phyloP scores from a whole-genome alignment of 2,888 invertebrate species.

The Tethea ocularis region DNA sequence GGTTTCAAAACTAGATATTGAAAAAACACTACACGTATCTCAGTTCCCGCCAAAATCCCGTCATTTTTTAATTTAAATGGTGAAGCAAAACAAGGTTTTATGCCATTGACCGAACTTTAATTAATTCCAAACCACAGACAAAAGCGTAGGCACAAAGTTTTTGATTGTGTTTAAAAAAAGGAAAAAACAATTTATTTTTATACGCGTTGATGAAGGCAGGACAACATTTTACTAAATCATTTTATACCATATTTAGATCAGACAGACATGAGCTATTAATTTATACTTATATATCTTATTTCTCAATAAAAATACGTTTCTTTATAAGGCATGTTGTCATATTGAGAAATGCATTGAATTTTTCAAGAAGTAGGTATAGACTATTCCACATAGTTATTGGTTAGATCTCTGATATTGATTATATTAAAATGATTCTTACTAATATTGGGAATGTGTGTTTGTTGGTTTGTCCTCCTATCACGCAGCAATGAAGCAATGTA shows the following conservation, averaged over 20 bases:
- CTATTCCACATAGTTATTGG: no score
- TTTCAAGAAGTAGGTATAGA: no score
- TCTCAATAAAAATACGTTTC: neutral
- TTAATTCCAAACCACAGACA: neutral
- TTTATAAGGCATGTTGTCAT: neutral
- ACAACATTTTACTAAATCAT: neutral
- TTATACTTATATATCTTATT: neutral
- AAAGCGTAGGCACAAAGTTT: neutral
- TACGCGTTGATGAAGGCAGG: neutral
- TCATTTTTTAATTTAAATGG: no score
- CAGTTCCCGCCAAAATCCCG: no score
- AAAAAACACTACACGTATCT: no score
- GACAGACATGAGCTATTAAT: neutral
- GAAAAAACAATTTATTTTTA: neutral
- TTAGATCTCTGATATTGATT: no score
- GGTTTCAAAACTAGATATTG: no score
- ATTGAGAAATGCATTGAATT: neutral
- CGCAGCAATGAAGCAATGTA: no score
- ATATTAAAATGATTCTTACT: no score
- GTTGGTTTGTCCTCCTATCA: no score
- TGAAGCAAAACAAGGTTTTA: no score
- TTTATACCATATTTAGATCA: neutral
- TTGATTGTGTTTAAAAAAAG: neutral
- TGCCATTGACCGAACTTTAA: neutral
- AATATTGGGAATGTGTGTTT: no score